Conservation (phyloP, 2,888 invertebrate species). For the Cephus nigrinus region DNA sequence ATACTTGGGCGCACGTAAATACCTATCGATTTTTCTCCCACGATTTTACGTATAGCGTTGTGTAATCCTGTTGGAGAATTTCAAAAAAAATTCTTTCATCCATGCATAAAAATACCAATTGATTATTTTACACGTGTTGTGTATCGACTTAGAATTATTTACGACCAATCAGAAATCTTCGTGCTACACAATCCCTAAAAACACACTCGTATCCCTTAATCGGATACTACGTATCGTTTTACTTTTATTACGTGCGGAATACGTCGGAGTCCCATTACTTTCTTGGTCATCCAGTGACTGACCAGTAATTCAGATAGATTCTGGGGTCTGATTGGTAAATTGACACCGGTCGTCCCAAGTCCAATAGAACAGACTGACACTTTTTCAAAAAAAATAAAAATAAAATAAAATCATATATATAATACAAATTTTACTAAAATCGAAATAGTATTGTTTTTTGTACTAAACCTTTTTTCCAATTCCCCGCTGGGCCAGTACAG, state of each 20-base stretch:
- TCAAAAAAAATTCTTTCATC: neutral
- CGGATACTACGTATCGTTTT: slow-evolving; percentile 26
- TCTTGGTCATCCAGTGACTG: slow-evolving; percentile 28
- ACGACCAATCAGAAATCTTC: neutral
- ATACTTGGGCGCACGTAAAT: neutral
- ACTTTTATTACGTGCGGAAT: slow-evolving; percentile 29
- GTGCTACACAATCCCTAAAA: neutral
- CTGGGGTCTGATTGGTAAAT: slow-evolving; percentile 50
- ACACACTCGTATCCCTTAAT: neutral
- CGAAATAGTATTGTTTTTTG: neutral
- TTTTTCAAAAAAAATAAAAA: neutral
- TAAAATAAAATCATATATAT: neutral
- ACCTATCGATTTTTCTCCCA: neutral
- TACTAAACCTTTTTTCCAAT: neutral
- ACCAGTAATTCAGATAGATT: slow-evolving; percentile 21
- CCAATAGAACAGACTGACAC: neutral
- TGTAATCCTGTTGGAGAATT: neutral
- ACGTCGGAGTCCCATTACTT: slow-evolving; percentile 35
- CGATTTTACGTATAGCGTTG: neutral
- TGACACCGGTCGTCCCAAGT: slow-evolving; percentile 32
- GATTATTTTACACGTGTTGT: neutral
- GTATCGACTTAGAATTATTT: neutral
- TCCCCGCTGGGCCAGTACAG: too few species aligned
- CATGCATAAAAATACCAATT: neutral
- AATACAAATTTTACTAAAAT: neutral